Base-by-base conservation (phyloP, 2,888 invertebrate species). In the Danaus chrysippus region DNA sequence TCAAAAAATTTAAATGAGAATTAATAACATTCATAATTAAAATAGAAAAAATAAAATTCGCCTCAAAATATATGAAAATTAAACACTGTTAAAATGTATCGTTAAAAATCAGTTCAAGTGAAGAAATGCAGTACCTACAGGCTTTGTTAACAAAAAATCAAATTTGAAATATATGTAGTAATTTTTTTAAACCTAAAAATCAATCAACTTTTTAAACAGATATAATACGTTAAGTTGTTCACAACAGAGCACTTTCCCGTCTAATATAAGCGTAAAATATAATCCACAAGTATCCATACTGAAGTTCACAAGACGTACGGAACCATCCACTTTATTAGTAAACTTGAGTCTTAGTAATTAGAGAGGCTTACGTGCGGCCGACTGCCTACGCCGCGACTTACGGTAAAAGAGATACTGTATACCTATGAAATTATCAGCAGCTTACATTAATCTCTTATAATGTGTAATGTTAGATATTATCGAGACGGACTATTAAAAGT, bases 261-360 rank as follows among this genome's bases (percentile, higher is more conserved):
- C 17, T 10, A 8, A 49, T 49, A 17, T 49, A 49, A 17, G 15
- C 17, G 49, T 15, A 49, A 49, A 49, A 17, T 49, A 49, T 49
- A 49, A 49, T 10, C 12, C 0, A 46, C 46, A 46, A 46, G 46
- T 46, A 46, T 13, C 46, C 46, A 46, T 46, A 13, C 10, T 49
- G 49, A 49, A 49, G 49, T 17, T 49, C 52, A 42, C 58, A 59
- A 66, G 63, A 61, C 59, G 56, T 63, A 54, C 49, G 58, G 54
- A 81, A 82, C 84, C 83, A 84, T 82, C 84, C 84, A 84, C 86
- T 88, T 89, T 89, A 89, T 89, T 89, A 87, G 82, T 81, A 87
- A 89, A 89, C 83, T 89, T 88, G 81, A 82, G 82, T 84, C 83
- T 86, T 86, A 84, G 86, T 87, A 88, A 89, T 88, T 89, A 88